Percentiles rank a stretch among this genome's conserved stretches.
Evolutionary conservation across 92 coral and sea anemone genomes (phyloP).

Genomic region (Zoanthus solanderi): DNA sequence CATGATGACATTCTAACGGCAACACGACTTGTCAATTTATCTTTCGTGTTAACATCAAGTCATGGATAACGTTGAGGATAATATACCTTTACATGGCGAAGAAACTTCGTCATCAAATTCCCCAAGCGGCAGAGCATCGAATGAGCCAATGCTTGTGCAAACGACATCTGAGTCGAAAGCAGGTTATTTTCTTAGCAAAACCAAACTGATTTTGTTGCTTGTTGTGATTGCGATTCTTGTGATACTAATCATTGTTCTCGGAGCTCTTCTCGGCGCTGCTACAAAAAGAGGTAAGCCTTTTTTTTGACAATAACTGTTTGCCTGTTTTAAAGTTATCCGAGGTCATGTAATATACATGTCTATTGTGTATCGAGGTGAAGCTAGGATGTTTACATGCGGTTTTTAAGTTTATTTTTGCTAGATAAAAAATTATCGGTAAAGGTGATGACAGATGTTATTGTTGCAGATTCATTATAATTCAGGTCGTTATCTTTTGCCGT

Average conservation of each 20-base stretch:
- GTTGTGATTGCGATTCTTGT: conserved; percentile 50
- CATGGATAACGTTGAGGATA: background rate
- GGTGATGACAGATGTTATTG: no score
- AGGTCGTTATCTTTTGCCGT: no score
- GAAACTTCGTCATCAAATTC: background rate
- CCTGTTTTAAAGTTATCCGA: no score
- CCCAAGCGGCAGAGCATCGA: background rate
- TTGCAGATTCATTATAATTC: no score
- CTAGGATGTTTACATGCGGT: no score
- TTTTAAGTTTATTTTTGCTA: no score
- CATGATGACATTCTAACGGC: background rate
- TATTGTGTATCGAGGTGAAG: no score
- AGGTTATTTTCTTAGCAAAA: conserved; percentile 59
- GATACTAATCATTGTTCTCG: conserved; percentile 61
- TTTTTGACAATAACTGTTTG: background rate
- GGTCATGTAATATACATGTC: no score
- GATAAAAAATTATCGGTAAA: no score
- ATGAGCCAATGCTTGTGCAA: conserved; percentile 6
- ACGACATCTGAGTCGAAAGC: background rate
- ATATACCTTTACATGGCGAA: background rate
- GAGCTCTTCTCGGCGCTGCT: conserved; percentile 67
- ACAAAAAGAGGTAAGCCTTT: conserved; percentile 1
- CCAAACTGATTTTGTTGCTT: conserved; percentile 45
- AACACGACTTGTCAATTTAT: background rate
- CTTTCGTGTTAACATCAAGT: background rate